Percentiles rank a stretch among this genome's conserved stretches.
Conservation (phyloP, 2,797 vertebrate species). For the Clamator glandarius region DNA sequence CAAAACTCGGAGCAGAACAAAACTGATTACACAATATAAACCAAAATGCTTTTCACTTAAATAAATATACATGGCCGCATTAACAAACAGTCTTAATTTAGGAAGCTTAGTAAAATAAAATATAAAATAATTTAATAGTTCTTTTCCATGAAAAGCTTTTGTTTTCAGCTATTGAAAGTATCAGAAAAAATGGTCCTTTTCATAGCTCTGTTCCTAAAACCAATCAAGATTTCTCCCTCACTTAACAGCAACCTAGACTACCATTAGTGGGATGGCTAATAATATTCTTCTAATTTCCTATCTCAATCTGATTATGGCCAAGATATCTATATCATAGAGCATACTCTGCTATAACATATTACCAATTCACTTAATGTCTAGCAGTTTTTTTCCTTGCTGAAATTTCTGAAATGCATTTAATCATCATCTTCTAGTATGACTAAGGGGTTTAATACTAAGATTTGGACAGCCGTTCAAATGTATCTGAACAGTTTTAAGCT, state of each 20-base stretch:
- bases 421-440: slow-evolving; percentile 9
- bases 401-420: not conserved
- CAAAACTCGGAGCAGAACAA: not conserved
- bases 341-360: not conserved
- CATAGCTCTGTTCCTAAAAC: not conserved
- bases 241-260: not conserved
- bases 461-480: slow-evolving; percentile 39
- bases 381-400: not conserved
- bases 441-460: slow-evolving; percentile 29
- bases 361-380: not conserved
- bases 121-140: not conserved
- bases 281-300: not conserved
- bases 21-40: not conserved
- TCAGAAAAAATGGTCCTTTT: not conserved
- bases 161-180: not conserved
- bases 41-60: not conserved
- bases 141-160: not conserved
- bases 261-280: not conserved
- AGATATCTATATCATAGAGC: not conserved
- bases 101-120: not conserved
- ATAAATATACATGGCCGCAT: not conserved
- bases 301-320: not conserved
- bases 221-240: not conserved
- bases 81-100: not conserved
- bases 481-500: slow-evolving; percentile 6